phyloP scores from a whole-genome alignment of 2,797 vertebrate species.

The Cossypha dichroa region DNA sequence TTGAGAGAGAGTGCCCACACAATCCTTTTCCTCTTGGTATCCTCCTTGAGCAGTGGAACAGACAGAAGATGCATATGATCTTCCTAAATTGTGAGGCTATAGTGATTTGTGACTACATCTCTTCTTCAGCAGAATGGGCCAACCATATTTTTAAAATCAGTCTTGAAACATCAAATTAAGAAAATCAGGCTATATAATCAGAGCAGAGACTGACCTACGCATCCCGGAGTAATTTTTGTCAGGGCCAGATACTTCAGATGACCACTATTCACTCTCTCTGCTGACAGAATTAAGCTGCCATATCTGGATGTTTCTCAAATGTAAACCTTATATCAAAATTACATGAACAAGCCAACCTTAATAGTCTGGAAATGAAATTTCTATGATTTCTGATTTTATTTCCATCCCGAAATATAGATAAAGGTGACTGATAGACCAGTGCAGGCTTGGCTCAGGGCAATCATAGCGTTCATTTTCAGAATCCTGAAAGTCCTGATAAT shows the following conservation, averaged over 20 bases:
- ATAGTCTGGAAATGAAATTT: not conserved
- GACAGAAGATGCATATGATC: not conserved
- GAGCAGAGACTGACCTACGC: not conserved
- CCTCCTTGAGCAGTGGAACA: not conserved
- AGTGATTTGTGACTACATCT: not conserved
- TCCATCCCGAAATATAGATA: not conserved
- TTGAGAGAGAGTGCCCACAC: not conserved
- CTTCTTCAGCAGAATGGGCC: not conserved
- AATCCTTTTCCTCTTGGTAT: not conserved
- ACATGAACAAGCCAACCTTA: not conserved
- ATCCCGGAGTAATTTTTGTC: not conserved
- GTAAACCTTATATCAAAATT: not conserved
- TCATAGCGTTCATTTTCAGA: not conserved
- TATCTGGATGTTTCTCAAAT: not conserved
- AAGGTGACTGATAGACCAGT: not conserved
- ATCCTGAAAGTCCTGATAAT: not conserved
- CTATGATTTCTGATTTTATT: not conserved
- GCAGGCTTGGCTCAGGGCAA: not conserved
- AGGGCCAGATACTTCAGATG: not conserved
- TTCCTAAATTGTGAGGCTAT: not conserved
- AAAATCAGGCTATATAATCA: not conserved
- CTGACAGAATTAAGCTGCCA: not conserved
- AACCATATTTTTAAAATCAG: not conserved
- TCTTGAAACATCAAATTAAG: not conserved
- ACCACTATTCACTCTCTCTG: not conserved